A percentile compares a stretch with the other conserved stretches of the same genome.
Conservation (phyloP, 2,888 invertebrate species). For the Eupithecia centaureata region DNA sequence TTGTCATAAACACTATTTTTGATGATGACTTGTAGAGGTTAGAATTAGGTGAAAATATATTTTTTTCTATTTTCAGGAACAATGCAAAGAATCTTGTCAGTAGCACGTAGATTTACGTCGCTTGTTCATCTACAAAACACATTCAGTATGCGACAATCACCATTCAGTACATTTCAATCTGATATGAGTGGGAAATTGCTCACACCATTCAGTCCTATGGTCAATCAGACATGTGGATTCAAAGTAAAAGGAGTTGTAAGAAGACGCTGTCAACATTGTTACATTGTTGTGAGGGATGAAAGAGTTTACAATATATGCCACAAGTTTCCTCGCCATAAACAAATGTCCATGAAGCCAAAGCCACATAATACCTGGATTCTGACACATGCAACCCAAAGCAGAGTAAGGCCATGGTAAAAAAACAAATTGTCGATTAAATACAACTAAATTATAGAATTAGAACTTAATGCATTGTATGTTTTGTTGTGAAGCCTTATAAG, state of each 20-base stretch:
- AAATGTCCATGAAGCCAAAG: conserved; percentile 88
- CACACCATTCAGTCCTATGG: conserved; percentile 54
- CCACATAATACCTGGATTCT: conserved; percentile 90
- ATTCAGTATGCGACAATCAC: conserved; percentile 45
- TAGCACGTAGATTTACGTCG: conserved; percentile 52
- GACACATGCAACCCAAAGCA: conserved; percentile 88
- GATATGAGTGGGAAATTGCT: conserved; percentile 53
- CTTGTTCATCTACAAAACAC: conserved; percentile 44
- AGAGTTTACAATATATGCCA: conserved; percentile 89
- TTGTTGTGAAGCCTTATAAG: not conserved
- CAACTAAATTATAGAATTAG: not conserved
- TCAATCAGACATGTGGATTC: conserved; percentile 71
- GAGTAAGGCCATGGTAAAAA: conserved; percentile 69
- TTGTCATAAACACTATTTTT: no score
- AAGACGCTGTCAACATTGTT: conserved; percentile 91
- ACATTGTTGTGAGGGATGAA: conserved; percentile 87
- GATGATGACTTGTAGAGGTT: no score
- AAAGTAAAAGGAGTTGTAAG: conserved; percentile 88
- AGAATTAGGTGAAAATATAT: no score
- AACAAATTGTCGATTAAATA: no score
- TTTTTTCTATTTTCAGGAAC: conserved; percentile 44
- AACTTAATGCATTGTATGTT: not conserved
- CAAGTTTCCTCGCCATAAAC: conserved; percentile 91
- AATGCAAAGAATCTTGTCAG: conserved; percentile 63
- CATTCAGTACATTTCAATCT: conserved; percentile 49